Evolutionary conservation across 2,797 vertebrate species (phyloP), one percentile per base, ranked within the genome.

Genomic region (Crypturellus tataupa): DNA sequence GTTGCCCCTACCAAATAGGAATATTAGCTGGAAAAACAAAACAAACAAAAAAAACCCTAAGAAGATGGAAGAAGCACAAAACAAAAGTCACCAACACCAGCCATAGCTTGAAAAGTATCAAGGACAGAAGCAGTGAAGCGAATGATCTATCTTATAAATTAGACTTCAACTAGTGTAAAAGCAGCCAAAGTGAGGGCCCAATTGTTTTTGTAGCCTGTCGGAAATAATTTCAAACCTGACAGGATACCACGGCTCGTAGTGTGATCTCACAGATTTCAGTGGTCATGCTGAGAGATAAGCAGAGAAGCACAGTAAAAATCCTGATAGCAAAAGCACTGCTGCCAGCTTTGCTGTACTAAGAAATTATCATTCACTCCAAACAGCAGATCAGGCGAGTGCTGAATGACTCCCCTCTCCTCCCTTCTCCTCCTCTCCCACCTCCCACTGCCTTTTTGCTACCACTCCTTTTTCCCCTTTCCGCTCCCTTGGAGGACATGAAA

Each of bases 81-180:
- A 65, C 60, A 84, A 92, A 94, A 95, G 77, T 94, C 89, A 87
- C 85, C 51, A 94, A 91, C 89, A 97, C 93, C 96, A 97, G 86
- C 80, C 53, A 13, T 42, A 78, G 62, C 90, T 90, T 80, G 71
- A 78, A 82, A 91, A 95, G 86, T 78, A 93, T 93, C 92, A 86
- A 96, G 90, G 85, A 94, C 89, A 88, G 82, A 93, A 76, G 40
- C 91, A 95, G 83, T 77, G 94, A 96, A 97, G 94, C 87, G 14
- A 91, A 96, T 96, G 95, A 97, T 96, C 94, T 93, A 92, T 96
- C 94, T 97, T 97, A 96, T 85, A 97, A 98, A 97, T 97, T 96
- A 96, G 97, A 96, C 96, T 97, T 97, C 96, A 97, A 91, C 95
- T 92, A 97, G 81, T 78, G 90, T 94, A 97, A 96, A 97, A 93